These are phyloP conservation scores for Nettapus auritus DNA, from an alignment of 2,113 vertebrate species.

Conservation along the genomic window DNA sequence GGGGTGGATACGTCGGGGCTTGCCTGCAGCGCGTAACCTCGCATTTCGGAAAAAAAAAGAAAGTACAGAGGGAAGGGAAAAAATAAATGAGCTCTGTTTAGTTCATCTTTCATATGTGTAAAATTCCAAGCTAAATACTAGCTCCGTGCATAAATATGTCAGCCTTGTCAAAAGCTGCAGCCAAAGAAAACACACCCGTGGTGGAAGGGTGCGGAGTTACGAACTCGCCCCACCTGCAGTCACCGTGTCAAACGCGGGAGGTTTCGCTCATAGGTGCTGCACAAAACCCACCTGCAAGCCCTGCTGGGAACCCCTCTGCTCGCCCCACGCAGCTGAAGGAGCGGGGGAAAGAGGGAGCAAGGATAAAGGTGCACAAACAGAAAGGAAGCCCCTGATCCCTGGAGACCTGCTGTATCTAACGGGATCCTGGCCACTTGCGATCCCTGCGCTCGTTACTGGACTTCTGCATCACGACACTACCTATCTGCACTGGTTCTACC, in stretches of 20 bases:
- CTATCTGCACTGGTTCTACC: background rate
- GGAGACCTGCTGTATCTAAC: background rate
- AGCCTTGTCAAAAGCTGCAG: constrained; percentile 57
- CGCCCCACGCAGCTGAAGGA: background rate
- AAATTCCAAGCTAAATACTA: constrained; percentile 80
- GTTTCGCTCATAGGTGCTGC: constrained; percentile 32
- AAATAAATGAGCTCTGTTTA: constrained; percentile 70
- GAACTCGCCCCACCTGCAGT: constrained; percentile 39
- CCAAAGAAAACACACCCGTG: constrained; percentile 72
- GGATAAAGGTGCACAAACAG: background rate
- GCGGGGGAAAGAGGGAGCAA: background rate
- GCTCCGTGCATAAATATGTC: constrained; percentile 77
- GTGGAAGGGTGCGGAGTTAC: constrained; percentile 47
- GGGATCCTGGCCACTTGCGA: background rate
- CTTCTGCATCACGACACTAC: background rate
- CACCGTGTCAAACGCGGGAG: constrained; percentile 21
- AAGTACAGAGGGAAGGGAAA: constrained; percentile 37
- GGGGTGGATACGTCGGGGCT: constrained; percentile 56
- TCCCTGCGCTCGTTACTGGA: background rate
- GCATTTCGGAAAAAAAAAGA: constrained; percentile 40
- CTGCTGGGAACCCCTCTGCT: background rate
- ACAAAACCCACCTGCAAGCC: background rate
- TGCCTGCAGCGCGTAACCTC: constrained; percentile 64
- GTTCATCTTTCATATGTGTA: constrained; percentile 76
- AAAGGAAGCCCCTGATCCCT: background rate